These are phyloP conservation scores for Pachycephala philippinensis DNA, from an alignment of 2,113 vertebrate species.

Conservation along the genomic window DNA sequence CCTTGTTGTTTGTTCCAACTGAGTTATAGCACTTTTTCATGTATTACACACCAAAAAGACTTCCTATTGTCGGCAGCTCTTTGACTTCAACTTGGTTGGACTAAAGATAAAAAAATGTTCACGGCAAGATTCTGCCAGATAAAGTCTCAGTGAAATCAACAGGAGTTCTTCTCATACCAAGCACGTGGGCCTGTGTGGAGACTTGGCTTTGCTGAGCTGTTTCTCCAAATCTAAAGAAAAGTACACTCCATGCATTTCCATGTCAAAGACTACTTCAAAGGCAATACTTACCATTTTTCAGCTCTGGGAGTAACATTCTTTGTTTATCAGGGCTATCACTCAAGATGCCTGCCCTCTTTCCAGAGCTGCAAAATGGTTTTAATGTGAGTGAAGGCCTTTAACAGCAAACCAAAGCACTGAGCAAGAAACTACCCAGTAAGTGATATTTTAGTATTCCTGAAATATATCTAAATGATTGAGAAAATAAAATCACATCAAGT, in stretches of 20 bases:
- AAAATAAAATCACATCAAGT: neutral
- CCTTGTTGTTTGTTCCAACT: neutral
- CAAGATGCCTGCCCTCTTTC: neutral
- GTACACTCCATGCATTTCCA: neutral
- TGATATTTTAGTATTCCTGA: neutral
- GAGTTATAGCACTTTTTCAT: slow-evolving; percentile 4
- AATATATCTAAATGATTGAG: neutral
- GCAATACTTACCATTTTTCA: slow-evolving; percentile 2
- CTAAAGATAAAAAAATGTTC: neutral
- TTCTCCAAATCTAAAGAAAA: neutral
- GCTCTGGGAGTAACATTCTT: slow-evolving; percentile 37
- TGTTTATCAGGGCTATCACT: slow-evolving; percentile 48
- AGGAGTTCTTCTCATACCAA: neutral
- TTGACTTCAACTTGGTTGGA: neutral
- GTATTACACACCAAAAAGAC: slow-evolving; percentile 1
- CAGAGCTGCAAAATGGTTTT: slow-evolving; percentile 11
- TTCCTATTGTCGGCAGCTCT: slow-evolving; percentile 27
- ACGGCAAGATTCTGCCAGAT: neutral
- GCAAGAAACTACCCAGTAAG: neutral
- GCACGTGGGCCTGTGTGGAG: neutral
- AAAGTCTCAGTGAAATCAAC: neutral
- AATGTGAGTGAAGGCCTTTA: neutral
- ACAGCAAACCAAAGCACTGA: neutral
- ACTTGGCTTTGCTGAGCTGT: neutral
- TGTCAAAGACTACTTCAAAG: slow-evolving; percentile 50